Percentiles rank a stretch among this genome's conserved stretches.
phyloP scores from a whole-genome alignment of 2,113 vertebrate species.

The Epinephelus cyanopodus region DNA sequence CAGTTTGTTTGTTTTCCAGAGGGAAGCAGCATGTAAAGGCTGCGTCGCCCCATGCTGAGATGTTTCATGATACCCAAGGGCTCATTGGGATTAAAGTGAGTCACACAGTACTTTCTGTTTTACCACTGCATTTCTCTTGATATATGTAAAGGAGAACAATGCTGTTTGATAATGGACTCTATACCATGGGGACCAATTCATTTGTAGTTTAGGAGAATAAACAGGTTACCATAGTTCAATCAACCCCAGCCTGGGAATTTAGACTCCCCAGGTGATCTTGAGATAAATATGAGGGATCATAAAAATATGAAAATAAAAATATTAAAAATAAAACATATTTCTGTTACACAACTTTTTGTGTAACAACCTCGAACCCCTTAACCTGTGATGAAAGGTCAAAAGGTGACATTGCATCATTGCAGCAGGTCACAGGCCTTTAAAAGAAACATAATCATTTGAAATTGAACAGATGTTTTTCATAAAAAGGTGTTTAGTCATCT shows the following conservation, averaged over 20 bases:
- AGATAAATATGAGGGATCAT: neutral
- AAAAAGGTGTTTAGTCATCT: no score
- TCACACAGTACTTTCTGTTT: constrained; percentile 27
- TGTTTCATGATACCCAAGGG: constrained; percentile 54
- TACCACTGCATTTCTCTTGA: no score
- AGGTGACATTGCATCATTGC: no score
- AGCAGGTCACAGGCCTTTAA: neutral
- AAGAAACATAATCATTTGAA: neutral
- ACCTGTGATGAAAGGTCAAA: neutral
- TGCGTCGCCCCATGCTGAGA: constrained; percentile 40
- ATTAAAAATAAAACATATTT: neutral
- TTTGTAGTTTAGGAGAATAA: constrained; percentile 8
- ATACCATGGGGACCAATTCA: neutral
- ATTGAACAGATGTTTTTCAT: no score
- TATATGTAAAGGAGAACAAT: no score
- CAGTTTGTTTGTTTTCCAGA: constrained; percentile 52
- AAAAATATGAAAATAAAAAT: neutral
- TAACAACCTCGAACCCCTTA: no score
- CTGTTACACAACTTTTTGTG: neutral
- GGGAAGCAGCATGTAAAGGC: constrained; percentile 41
- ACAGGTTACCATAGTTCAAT: neutral
- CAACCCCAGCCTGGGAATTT: neutral
- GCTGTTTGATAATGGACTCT: no score
- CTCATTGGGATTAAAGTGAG: constrained; percentile 45
- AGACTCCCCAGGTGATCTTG: neutral